Base-by-base conservation (phyloP, 2,888 invertebrate species). In the Noctua janthina region DNA sequence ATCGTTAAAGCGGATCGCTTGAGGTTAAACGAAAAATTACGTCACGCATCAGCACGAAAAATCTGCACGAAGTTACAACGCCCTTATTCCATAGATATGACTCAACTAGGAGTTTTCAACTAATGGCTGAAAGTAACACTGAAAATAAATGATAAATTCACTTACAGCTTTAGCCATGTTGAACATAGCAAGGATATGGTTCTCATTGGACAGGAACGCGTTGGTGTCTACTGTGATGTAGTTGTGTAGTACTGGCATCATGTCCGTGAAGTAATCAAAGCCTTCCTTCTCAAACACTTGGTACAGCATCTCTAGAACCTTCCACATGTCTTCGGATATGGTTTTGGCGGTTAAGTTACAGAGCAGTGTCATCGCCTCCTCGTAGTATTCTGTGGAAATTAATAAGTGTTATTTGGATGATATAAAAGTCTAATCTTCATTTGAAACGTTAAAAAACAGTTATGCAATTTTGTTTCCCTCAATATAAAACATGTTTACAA, bases 171-270 rank as follows among this genome's bases (percentile, higher is more conserved):
- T 99, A 93, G 99, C 99, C 99, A 99, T 99, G 92, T 99, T 99
- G 94, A 98, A 99, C 95, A 99, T 98, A 71, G 99, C 99, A 87
- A 99, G 95, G 83, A 99, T 97, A 88, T 99, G 98, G 93, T 99
- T 98, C 91, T 99, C 98, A 93, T 99, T 98, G 1, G 99, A 98
- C 59, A 99, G 97, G 95, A 99, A 99, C 23, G 99, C 99, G 80
- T 98, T 98, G 0, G 99, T 99, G 94, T 99, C 99, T 5, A 99
- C 98, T 0, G 99, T 99, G 75, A 99, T 98, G 95, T 99, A 99
- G 96, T 99, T 99, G 95, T 99, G 99, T 54, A 99, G 97, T 11
- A 99, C 98, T 1, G 99, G 99, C 99, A 99, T 99, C 98, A 99
- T 99, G 92, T 99, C 99, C 82, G 98, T 98, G 95, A 99, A 99